Conservation (phyloP, 1,140 invertebrate species). For the Drosophila ercepeae region DNA sequence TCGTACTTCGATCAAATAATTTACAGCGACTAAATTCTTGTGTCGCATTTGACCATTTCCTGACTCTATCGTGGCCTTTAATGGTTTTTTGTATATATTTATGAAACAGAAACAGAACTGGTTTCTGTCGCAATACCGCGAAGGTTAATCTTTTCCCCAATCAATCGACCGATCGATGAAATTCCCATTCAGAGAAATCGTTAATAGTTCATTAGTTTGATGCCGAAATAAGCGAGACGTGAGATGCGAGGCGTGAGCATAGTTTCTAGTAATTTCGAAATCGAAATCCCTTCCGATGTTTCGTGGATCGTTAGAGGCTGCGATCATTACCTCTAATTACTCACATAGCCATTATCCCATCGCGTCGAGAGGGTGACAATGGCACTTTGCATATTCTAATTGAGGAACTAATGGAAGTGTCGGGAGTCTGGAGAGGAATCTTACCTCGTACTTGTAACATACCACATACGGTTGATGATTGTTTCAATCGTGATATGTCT, state of each 20-base stretch:
- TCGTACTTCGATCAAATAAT: neutral
- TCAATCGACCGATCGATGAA: constrained; percentile 23
- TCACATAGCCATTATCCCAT: constrained; percentile 9
- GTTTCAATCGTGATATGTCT: constrained; percentile 31
- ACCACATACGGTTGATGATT: constrained; percentile 4
- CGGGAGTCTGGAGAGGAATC: neutral
- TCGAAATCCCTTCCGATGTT: neutral
- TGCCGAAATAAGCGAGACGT: constrained; percentile 31
- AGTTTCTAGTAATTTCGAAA: neutral
- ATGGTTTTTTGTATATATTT: constrained; percentile 24
- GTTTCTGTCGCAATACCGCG: constrained; percentile 60
- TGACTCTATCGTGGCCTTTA: constrained; percentile 25
- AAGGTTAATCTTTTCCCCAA: constrained; percentile 74
- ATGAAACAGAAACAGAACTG: constrained; percentile 25
- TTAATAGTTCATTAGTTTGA: constrained; percentile 49
- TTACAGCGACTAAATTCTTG: neutral
- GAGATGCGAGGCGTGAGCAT: constrained; percentile 9
- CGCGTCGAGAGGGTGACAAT: constrained; percentile 31
- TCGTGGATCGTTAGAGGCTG: constrained; percentile 10
- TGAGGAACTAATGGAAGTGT: constrained; percentile 34
- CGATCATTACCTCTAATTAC: constrained; percentile 32
- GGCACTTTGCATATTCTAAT: constrained; percentile 40
- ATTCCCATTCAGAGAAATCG: constrained; percentile 45
- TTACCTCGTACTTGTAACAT: constrained; percentile 5
- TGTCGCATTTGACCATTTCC: constrained; percentile 20